phyloP scores from a whole-genome alignment of 2,888 invertebrate genomes.

The Orthonychiurus folsomi region DNA sequence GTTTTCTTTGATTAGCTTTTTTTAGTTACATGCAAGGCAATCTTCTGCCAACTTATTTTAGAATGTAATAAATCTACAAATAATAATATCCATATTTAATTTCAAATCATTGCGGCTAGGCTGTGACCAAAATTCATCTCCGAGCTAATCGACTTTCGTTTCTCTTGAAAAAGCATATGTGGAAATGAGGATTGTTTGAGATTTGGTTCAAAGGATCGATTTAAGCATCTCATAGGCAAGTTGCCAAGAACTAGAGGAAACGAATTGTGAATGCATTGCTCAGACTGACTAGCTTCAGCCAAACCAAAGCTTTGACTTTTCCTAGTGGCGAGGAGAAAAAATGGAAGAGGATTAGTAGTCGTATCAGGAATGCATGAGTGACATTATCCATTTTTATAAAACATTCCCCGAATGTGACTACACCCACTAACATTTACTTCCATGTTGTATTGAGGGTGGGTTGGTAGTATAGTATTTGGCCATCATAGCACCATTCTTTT shows the following conservation, averaged over 20 bases:
- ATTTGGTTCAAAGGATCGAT: neutral
- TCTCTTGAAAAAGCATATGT: neutral
- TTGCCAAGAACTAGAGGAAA: neutral
- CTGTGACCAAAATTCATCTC: too few relatives aligned
- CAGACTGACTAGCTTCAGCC: neutral
- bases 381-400: constrained; percentile 1
- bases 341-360: neutral
- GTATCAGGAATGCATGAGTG: constrained; percentile 1
- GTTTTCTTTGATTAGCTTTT: too few relatives aligned
- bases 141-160: neutral
- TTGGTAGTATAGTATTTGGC: too few relatives aligned
- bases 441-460: too few relatives aligned
- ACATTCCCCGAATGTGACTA: neutral
- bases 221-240: neutral
- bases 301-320: neutral
- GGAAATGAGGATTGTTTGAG: neutral
- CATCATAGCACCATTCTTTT: too few relatives aligned
- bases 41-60: too few relatives aligned
- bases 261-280: neutral
- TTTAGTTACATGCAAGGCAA: too few relatives aligned
- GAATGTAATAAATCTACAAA: too few relatives aligned
- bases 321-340: neutral
- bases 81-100: too few relatives aligned
- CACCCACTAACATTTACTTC: too few relatives aligned
- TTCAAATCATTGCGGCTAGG: too few relatives aligned